These are phyloP conservation scores for Lagria hirta DNA, from an alignment of 2,888 invertebrate genomes.

Conservation along the genomic window DNA sequence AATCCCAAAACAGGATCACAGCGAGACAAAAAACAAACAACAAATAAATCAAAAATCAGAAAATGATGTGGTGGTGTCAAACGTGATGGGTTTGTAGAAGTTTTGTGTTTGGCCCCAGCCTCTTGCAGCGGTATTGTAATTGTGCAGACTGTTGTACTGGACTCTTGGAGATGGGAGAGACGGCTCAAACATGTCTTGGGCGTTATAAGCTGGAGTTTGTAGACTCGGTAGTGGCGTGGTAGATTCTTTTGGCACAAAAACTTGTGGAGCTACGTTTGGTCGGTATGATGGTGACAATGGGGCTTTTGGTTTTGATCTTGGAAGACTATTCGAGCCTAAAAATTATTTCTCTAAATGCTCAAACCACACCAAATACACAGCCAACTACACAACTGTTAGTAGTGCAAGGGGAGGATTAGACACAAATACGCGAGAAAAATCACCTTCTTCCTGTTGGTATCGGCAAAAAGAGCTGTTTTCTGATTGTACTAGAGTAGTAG, in stretches of 20 bases:
- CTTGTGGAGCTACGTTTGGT: constrained; percentile 41
- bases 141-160: constrained; percentile 51
- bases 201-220: constrained; percentile 34
- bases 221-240: constrained; percentile 35
- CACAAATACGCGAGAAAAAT: constrained; percentile 25
- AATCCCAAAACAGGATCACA: constrained; percentile 27
- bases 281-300: constrained; percentile 45
- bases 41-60: constrained; percentile 37
- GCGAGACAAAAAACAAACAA: constrained; percentile 17
- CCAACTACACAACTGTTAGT: constrained; percentile 2
- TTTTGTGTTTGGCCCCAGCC: constrained; percentile 75
- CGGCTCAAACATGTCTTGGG: constrained; percentile 28
- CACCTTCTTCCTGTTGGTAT: constrained; percentile 42
- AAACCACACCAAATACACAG: constrained; percentile 1
- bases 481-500: constrained; percentile 36
- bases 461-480: constrained; percentile 51
- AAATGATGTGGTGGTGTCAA: constrained; percentile 55
- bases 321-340: constrained; percentile 42
- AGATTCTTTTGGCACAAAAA: constrained; percentile 48
- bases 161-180: constrained; percentile 39
- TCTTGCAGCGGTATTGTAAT: constrained; percentile 81
- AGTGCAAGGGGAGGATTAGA: constrained; percentile 10
- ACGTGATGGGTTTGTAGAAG: constrained; percentile 73
- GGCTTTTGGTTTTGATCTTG: constrained; percentile 40
- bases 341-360: not conserved